Evolutionary conservation across 2,113 vertebrate species (phyloP).

Genomic region (Lampris megalopsis): DNA sequence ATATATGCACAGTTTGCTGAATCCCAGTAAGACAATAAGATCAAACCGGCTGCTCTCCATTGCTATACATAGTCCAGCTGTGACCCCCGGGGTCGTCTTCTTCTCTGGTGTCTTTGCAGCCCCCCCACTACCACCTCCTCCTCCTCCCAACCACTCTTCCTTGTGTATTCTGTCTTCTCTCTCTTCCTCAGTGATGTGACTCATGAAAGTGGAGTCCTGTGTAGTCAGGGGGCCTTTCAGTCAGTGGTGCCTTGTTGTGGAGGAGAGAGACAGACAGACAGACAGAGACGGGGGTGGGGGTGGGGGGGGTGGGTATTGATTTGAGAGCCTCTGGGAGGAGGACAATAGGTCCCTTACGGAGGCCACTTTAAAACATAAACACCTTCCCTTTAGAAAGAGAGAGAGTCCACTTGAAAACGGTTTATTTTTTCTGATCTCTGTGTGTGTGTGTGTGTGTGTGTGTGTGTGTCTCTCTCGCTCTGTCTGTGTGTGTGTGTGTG

Average conservation of each 20-base stretch:
- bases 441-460: too few relatives aligned
- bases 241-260: constrained; percentile 40
- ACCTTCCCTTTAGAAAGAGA: constrained; percentile 54
- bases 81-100: constrained; percentile 64
- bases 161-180: constrained; percentile 48
- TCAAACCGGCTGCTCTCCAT: constrained; percentile 34
- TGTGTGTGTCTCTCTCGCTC: too few relatives aligned
- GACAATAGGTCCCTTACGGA: constrained; percentile 72
- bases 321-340: constrained; percentile 70
- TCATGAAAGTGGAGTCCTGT: constrained; percentile 78
- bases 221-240: constrained; percentile 67
- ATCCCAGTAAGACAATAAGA: constrained; percentile 54
- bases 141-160: constrained; percentile 35
- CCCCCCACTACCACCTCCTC: constrained; percentile 18
- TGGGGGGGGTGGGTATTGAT: constrained; percentile 80
- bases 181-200: constrained; percentile 71
- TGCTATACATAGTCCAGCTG: constrained; percentile 58
- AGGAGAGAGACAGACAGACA: constrained; percentile 23
- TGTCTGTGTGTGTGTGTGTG: too few relatives aligned
- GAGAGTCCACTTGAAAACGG: neutral
- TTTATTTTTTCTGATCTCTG: too few relatives aligned
- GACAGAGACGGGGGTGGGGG: constrained; percentile 19
- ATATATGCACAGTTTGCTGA: too few relatives aligned
- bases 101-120: constrained; percentile 69
- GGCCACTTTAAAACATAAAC: constrained; percentile 74